Base-by-base conservation (phyloP, 2,888 invertebrate genomes). In the Drosophila anomalata region DNA sequence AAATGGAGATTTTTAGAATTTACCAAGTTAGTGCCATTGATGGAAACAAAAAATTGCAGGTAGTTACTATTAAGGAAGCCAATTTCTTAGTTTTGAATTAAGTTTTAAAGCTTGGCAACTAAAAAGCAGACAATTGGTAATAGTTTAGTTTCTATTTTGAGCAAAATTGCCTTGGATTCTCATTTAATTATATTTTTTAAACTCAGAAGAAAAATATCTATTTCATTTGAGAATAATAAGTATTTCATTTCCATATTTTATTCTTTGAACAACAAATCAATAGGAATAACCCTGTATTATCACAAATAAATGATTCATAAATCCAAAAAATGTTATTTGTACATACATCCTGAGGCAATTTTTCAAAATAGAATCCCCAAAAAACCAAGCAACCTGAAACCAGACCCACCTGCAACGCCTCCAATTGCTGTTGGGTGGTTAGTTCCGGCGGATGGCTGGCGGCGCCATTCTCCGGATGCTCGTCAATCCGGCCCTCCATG, bases 401-500 rank as follows among this genome's bases (percentile, higher is more conserved):
- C 14, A 29, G 9, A 65, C 87, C 70, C 51, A 89, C 89, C 88
- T 91, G 90, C 41, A 91, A 62, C 1, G 87, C 77, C 48, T 90
- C 90, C 41, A 91, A 22, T 60, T 91, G 91, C 26, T 76, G 77
- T 3, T 87, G 86, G 1, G 65, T 48, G 20, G 58, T 53, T 26
- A 59, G 8, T 9, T 73, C 73, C n/a, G 60, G 73, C 7, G 48
- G 29, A 22, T 42, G 14, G 26, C 61, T 7, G 20, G 24, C 63
- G 1, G 58, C 75, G 6, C 79, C 82, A 62, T 89, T 89, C 59
- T 90, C 91, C 6, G 90, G 88, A 68, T 89, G 87, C 77, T 91
- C 91, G 20, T 91, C 91, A 44, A 91, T 91, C 61, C 89, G 78
- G 0, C 90, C 91, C 79, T 91, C 90, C 90, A 91, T 90, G 24